Evolutionary conservation across 2,113 vertebrate species (phyloP).

Genomic region (Mustelus asterias): DNA sequence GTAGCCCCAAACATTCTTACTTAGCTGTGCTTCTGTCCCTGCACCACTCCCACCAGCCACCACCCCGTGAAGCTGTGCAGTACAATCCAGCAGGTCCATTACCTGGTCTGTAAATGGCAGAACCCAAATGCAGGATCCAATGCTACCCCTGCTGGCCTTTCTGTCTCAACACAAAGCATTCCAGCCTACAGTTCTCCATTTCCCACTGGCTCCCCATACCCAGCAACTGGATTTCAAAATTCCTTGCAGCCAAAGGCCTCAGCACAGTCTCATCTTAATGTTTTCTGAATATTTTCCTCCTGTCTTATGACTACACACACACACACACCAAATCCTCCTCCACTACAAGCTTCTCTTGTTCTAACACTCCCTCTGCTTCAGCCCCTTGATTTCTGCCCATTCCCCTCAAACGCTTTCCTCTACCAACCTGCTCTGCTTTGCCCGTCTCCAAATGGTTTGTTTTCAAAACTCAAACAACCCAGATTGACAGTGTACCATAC

Average conservation of each 20-base stretch:
- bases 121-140: neutral
- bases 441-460: neutral
- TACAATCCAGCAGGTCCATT: neutral
- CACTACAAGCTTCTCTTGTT: neutral
- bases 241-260: neutral
- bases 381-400: neutral
- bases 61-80: neutral
- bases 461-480: neutral
- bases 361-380: neutral
- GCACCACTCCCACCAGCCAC: neutral
- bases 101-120: neutral
- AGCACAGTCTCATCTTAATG: neutral
- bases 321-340: neutral
- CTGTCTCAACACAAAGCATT: neutral
- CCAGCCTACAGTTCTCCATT: neutral
- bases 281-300: neutral
- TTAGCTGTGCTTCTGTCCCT: neutral
- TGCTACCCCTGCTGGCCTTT: neutral
- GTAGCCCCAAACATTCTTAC: slow-evolving; percentile 19
- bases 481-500: neutral
- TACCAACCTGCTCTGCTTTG: neutral
- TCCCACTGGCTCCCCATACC: neutral
- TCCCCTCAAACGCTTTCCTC: neutral
- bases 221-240: neutral
- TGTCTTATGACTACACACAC: neutral